Conservation (phyloP, 2,113 vertebrate species). For the Spea bombifrons region DNA sequence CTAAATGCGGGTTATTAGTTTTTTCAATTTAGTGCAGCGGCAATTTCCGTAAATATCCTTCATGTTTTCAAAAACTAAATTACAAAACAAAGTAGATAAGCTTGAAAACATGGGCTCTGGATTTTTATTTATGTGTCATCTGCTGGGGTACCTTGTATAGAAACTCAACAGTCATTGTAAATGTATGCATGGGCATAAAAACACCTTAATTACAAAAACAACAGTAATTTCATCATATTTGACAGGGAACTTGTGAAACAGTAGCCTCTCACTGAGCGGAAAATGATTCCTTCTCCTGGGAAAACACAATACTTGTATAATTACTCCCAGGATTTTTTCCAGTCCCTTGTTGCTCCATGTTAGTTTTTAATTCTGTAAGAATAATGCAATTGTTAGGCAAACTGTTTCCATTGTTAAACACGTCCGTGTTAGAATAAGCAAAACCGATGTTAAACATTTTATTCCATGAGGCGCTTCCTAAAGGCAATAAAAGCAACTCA, state of each 20-base stretch:
- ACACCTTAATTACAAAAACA: constrained; percentile 26
- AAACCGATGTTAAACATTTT: not conserved
- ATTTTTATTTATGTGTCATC: constrained; percentile 14
- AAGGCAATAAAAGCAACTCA: not conserved
- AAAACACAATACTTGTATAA: constrained; percentile 5
- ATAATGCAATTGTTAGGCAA: constrained; percentile 9
- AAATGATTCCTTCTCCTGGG: constrained; percentile 24
- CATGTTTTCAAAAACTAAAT: constrained; percentile 31
- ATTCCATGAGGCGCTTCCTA: not conserved
- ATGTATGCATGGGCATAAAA: constrained; percentile 28
- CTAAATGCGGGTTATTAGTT: constrained; percentile 25
- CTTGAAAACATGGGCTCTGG: constrained; percentile 8
- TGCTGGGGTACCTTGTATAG: not conserved
- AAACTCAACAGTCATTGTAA: not conserved
- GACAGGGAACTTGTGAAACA: constrained; percentile 24
- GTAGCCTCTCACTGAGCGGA: constrained; percentile 26
- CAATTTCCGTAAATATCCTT: constrained; percentile 31
- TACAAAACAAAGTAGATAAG: constrained; percentile 34
- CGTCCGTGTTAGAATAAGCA: not conserved
- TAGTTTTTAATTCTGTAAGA: constrained; percentile 29
- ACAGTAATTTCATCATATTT: constrained; percentile 31
- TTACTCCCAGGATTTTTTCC: constrained; percentile 1
- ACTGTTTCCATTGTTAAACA: not conserved
- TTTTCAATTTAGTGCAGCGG: constrained; percentile 32
- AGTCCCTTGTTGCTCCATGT: not conserved